These are phyloP conservation scores for Phataginus tetradactyla DNA, from an alignment of 2,797 vertebrate genomes.

Conservation along the genomic window DNA sequence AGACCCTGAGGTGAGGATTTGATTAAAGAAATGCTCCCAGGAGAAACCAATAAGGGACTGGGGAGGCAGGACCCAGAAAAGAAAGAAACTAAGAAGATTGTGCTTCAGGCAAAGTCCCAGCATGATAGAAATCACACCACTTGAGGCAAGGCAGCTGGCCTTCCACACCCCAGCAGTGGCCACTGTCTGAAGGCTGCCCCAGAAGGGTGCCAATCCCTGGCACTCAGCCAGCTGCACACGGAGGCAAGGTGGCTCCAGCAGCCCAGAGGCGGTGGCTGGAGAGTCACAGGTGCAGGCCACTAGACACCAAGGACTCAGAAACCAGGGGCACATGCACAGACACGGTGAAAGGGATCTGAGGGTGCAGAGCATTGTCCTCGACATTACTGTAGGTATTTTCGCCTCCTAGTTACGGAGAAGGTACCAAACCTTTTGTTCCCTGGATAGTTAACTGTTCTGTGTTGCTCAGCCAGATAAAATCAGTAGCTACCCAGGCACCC, in stretches of 20 bases:
- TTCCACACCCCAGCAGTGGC: no score
- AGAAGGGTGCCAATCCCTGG: not conserved
- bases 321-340: fast-evolving
- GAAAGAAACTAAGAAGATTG: not conserved
- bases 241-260: no score
- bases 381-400: not conserved
- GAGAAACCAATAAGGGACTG: not conserved
- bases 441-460: not conserved
- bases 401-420: not conserved
- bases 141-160: not conserved
- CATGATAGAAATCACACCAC: not conserved
- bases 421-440: not conserved
- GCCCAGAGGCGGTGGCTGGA: not conserved
- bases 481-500: not conserved
- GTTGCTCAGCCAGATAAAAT: not conserved
- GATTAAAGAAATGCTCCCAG: not conserved
- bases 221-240: no score
- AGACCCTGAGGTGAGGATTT: not conserved
- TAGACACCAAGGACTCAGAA: not conserved
- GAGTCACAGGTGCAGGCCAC: not conserved
- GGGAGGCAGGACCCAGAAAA: not conserved
- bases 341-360: not conserved
- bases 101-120: not conserved
- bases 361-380: not conserved
- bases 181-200: not conserved